Evolutionary conservation across 1,140 invertebrate genomes (phyloP).

Genomic region (Anoplophora glabripennis): DNA sequence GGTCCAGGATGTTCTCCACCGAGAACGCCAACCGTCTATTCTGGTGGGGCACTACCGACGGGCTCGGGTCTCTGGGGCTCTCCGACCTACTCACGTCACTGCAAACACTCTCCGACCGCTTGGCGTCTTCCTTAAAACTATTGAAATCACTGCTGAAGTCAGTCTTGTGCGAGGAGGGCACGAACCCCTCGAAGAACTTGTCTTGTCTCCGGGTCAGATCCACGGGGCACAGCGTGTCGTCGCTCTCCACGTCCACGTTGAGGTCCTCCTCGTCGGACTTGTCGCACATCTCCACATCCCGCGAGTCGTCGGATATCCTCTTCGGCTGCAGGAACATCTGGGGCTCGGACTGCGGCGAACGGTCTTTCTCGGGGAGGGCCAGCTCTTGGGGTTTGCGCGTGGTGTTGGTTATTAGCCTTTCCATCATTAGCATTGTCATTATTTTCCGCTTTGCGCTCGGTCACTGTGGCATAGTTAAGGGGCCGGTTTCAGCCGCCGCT

Average conservation of each 20-base stretch:
- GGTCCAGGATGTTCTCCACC: constrained; percentile 88
- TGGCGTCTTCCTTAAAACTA: constrained; percentile 36
- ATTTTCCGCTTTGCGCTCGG: constrained; percentile 24
- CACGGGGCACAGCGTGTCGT: constrained; percentile 48
- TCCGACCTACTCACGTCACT: constrained; percentile 49
- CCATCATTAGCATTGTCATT: constrained; percentile 55
- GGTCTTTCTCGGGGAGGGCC: constrained; percentile 24
- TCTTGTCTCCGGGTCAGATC: constrained; percentile 48
- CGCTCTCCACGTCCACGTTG: constrained; percentile 50
- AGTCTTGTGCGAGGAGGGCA: constrained; percentile 27
- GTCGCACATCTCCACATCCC: constrained; percentile 46
- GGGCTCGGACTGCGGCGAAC: constrained; percentile 17
- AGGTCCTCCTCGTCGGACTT: constrained; percentile 46
- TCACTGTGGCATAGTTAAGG: constrained; percentile 26
- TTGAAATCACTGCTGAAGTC: constrained; percentile 38
- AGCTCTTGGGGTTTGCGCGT: constrained; percentile 36
- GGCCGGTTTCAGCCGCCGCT: not conserved
- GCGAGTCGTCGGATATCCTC: constrained; percentile 41
- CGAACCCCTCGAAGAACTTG: constrained; percentile 38
- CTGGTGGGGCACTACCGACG: constrained; percentile 46
- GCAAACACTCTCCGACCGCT: constrained; percentile 49
- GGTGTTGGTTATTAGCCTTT: constrained; percentile 44
- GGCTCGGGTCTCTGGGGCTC: constrained; percentile 46
- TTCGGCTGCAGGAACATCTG: constrained; percentile 32
- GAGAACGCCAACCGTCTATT: constrained; percentile 72